Evolutionary conservation across 2,113 vertebrate genomes (phyloP).

Genomic region (Anolis sagrei): DNA sequence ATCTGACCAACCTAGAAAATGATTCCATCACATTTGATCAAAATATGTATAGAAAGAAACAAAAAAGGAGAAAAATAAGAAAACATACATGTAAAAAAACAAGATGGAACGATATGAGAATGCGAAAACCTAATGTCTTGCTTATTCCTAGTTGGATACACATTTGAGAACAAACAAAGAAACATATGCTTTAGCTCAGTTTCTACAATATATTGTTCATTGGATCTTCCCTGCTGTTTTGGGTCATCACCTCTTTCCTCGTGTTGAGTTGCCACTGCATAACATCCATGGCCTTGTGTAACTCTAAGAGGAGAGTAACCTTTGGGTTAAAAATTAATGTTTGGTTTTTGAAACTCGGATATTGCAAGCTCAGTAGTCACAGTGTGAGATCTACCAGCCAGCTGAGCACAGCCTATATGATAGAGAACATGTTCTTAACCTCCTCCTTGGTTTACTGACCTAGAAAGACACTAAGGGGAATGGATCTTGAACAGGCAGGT

Average conservation of each 20-base stretch:
- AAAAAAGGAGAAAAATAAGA: not conserved
- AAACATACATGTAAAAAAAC: not conserved
- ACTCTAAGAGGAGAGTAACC: slow-evolving; percentile 27
- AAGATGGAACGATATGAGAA: not conserved
- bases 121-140: not conserved
- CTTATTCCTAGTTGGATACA: not conserved
- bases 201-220: not conserved
- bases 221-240: not conserved
- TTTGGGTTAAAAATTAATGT: not conserved
- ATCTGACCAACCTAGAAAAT: too few species aligned
- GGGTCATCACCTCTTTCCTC: not conserved
- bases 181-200: not conserved
- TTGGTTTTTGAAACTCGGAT: slow-evolving; percentile 1
- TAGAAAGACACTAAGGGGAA: slow-evolving; percentile 30
- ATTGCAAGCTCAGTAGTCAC: slow-evolving; percentile 46
- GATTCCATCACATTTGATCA: too few species aligned
- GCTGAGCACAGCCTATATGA: slow-evolving; percentile 26
- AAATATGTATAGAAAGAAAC: too few species aligned
- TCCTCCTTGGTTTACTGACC: slow-evolving; percentile 38
- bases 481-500: slow-evolving; percentile 40
- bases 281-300: slow-evolving; percentile 4
- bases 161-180: not conserved
- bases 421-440: slow-evolving; percentile 40
- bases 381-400: slow-evolving; percentile 31
- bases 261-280: not conserved